Evolutionary conservation across 2,888 invertebrate species (phyloP), one percentile per base, ranked within the genome.

Genomic region (Lingula anatina): DNA sequence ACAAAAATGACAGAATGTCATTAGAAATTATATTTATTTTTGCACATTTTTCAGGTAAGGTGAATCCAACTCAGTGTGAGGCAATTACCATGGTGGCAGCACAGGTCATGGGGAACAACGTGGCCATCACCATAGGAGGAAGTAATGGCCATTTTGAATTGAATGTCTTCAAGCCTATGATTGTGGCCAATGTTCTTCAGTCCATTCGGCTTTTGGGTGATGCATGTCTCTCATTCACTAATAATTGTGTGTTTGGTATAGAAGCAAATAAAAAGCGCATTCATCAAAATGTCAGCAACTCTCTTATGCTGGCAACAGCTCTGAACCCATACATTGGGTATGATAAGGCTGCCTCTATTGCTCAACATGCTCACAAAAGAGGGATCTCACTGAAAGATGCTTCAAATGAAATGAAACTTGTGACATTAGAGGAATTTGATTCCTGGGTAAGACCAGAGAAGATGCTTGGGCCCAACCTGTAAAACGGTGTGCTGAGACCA

Each of bases 21-120:
- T n/a, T n/a, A n/a, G n/a, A n/a, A n/a, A n/a, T n/a, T n/a, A n/a
- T n/a, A 15, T 35, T 21, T 42, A 36, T 47, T 51, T 31, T 38
- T 26, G 15, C 54, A 25, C 38, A 38, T 38, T 54, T 65, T 62
- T 1, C 74, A 86, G 87, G 93, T 46, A 99, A 97, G 81, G 93
- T 99, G 47, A 99, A 99, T 80, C 99, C 99, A 5, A 99, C 99
- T 0, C 99, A 99, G 75, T 96, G 96, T 78, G 99, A 99, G 76
- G 88, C 97, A 0, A 81, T 99, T 44, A 97, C 97, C 0, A 99
- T 99, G 99, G 86, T 96, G 2, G 90, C 92, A 3, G 81, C 81
- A 12, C 82, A 83, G 64, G 93, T 99, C 49, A 95, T 99, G 89
- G 96, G 97, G 44, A 99, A 99, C 81, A 90, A 99, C 76, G 92